Percentiles rank a stretch among this genome's conserved stretches.
phyloP scores from a whole-genome alignment of 2,797 vertebrate genomes.

The Leptodactylus fallax region DNA sequence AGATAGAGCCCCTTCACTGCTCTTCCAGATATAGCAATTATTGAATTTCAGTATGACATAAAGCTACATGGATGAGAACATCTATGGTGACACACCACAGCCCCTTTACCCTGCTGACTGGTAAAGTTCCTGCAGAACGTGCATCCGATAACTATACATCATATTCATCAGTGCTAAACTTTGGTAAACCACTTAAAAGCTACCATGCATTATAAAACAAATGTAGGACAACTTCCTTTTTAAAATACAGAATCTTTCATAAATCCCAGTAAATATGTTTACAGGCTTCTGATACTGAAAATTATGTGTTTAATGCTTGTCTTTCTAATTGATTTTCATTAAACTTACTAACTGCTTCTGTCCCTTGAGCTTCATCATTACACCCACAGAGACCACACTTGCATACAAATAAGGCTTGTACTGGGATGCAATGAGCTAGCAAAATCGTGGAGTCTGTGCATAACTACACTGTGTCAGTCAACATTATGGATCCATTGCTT shows the following conservation, averaged over 20 bases:
- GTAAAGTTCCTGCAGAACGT: too few relatives aligned
- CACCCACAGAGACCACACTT: neutral
- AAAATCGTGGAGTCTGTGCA: neutral
- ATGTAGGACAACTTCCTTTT: too few relatives aligned
- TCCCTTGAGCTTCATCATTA: slow-evolving; percentile 13
- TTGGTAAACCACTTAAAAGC: neutral
- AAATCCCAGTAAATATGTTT: neutral
- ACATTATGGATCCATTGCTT: neutral
- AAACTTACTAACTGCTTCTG: slow-evolving; percentile 7
- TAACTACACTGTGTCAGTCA: neutral
- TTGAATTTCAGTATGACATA: too few relatives aligned
- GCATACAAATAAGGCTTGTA: slow-evolving; percentile 20
- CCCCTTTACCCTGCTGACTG: neutral
- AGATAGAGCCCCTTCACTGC: too few relatives aligned
- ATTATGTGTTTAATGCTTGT: neutral
- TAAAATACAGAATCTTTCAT: too few relatives aligned
- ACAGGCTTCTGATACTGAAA: neutral
- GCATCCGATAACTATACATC: too few relatives aligned
- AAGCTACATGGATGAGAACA: too few relatives aligned
- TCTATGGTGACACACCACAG: too few relatives aligned
- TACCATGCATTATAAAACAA: too few relatives aligned
- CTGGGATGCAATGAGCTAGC: neutral
- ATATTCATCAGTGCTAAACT: too few relatives aligned
- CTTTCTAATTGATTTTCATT: slow-evolving; percentile 12
- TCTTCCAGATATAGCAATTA: too few relatives aligned